Evolutionary conservation across 2,888 invertebrate species (phyloP).

Genomic region (Harmothoe impar): DNA sequence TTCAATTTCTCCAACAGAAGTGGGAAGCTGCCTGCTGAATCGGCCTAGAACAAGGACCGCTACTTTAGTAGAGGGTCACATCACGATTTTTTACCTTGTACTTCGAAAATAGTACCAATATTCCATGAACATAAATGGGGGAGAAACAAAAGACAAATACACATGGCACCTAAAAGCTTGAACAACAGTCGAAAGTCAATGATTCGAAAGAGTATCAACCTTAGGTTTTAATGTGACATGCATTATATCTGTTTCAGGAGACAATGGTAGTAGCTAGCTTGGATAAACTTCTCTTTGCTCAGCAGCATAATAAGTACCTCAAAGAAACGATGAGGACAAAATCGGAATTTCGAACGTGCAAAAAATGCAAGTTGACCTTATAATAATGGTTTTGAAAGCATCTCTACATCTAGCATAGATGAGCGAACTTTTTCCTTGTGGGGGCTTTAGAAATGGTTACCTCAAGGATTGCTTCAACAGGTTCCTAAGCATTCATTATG

Average conservation of each 20-base stretch:
- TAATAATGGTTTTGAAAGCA: constrained; percentile 8
- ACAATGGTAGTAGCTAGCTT: constrained; percentile 17
- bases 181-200: constrained; percentile 59
- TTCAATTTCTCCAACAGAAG: constrained; percentile 46
- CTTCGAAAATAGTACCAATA: constrained; percentile 62
- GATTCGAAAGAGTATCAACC: constrained; percentile 51
- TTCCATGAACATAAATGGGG: constrained; percentile 60
- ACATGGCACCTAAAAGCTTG: constrained; percentile 60
- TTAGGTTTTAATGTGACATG: constrained; percentile 30
- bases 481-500: constrained; percentile 13
- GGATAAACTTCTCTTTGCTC: constrained; percentile 12
- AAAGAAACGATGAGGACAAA: constrained; percentile 29
- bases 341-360: constrained; percentile 49
- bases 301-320: not conserved
- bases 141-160: constrained; percentile 59
- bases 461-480: constrained; percentile 15
- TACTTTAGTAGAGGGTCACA: constrained; percentile 48
- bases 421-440: constrained; percentile 45
- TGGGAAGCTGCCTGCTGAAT: constrained; percentile 46
- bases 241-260: constrained; percentile 12
- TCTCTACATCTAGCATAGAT: constrained; percentile 38
- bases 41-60: constrained; percentile 49
- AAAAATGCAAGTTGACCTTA: constrained; percentile 51
- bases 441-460: constrained; percentile 2
- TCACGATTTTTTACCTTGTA: constrained; percentile 57